A percentile compares a stretch with the other conserved stretches of the same genome.
Evolutionary conservation across 1,140 invertebrate species (phyloP).

Genomic region (Drepana arcuata): DNA sequence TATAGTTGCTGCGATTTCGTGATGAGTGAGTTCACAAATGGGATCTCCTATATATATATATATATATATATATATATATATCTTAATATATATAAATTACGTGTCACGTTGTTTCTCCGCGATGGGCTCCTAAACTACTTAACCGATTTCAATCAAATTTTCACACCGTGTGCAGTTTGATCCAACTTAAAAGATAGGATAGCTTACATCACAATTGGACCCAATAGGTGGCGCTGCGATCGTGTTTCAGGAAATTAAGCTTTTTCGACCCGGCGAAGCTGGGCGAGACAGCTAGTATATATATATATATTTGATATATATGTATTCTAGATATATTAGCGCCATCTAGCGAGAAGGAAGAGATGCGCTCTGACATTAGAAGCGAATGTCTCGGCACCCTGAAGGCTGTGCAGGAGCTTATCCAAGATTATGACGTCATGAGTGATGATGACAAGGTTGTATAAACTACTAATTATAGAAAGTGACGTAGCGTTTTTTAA

Average conservation of each 20-base stretch:
- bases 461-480: not conserved
- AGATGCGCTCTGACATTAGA: constrained; percentile 12
- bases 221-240: too few species aligned
- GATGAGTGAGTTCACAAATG: too few species aligned
- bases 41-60: too few species aligned
- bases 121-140: too few species aligned
- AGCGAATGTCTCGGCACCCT: constrained; percentile 34
- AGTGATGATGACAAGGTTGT: constrained; percentile 43
- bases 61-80: too few species aligned
- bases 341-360: constrained; percentile 1
- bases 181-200: too few species aligned
- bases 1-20: too few species aligned
- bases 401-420: constrained; percentile 34
- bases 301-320: not conserved
- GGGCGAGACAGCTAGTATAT: not conserved
- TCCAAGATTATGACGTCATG: constrained; percentile 38
- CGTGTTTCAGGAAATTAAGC: not conserved
- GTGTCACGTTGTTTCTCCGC: too few species aligned
- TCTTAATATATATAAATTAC: too few species aligned
- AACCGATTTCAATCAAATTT: too few species aligned
- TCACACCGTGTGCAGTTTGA: too few species aligned
- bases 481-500: not conserved
- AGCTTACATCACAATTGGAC: too few species aligned
- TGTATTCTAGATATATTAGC: not conserved
- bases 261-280: not conserved